Conservation (phyloP, 2,113 vertebrate species). For the Chaetodon trifascialis region DNA sequence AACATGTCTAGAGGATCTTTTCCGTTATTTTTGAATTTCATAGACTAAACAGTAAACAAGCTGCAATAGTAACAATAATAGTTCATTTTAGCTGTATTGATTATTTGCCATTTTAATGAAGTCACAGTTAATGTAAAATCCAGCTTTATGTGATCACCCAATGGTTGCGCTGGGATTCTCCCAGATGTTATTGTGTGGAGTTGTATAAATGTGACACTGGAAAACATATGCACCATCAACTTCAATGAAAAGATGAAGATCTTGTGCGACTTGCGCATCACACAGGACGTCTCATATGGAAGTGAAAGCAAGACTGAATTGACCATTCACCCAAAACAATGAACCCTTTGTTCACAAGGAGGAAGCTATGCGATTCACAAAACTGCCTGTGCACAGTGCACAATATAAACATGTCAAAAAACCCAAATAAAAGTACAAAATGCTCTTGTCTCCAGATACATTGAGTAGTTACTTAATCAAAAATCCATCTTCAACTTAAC, state of each 20-base stretch:
- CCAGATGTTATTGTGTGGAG: not conserved
- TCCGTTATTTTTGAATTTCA: not conserved
- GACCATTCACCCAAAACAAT: slow-evolving; percentile 30
- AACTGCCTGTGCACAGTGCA: no score
- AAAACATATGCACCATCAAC: not conserved
- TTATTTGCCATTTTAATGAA: not conserved
- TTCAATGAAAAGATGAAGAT: not conserved
- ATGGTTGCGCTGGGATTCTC: not conserved
- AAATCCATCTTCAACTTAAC: not conserved
- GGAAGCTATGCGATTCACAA: slow-evolving; percentile 9
- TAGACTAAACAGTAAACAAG: not conserved
- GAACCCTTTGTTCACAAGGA: slow-evolving; percentile 17
- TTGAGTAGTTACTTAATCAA: not conserved
- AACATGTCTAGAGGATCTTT: not conserved
- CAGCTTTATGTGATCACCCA: not conserved
- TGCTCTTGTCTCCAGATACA: not conserved
- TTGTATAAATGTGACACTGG: slow-evolving; percentile 4
- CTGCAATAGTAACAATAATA: not conserved
- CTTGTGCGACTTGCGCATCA: not conserved
- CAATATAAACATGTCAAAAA: not conserved
- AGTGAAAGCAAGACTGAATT: slow-evolving; percentile 26
- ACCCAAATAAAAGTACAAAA: fast-evolving
- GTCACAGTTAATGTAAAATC: not conserved
- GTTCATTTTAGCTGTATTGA: not conserved
- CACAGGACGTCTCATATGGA: not conserved